Base-by-base conservation (phyloP, 1,140 invertebrate species). In the Antheraea pernyi region DNA sequence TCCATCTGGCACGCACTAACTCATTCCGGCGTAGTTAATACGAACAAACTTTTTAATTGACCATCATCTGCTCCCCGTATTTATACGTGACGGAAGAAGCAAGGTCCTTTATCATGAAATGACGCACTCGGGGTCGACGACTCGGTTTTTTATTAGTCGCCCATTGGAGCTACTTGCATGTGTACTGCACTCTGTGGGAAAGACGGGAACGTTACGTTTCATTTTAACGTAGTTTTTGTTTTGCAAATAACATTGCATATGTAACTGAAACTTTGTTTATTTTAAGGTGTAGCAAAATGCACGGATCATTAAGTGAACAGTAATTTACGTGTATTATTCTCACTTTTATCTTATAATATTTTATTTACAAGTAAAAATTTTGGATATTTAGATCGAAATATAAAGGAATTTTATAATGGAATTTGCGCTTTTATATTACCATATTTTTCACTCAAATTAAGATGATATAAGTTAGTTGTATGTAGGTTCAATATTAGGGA, bases 21-120 rank as follows among this genome's bases (percentile, higher is more conserved):
- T 70, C 73, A 78, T 85, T 84, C 83, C 80, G 85, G 86, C 83
- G 85, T 88, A 89, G 84, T 86, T 89, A 87, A 91, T 89, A 76
- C 79, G 83, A 74, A 82, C 76, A 86, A 91, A 89, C 86, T 91
- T 91, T 91, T 91, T 91, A 91, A 91, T 91, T 89, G 88, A 79
- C 83, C 86, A 82, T 91, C 89, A 91, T 91, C 85, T 90, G 89
- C 87, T 86, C 82, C 83, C 83, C 69, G 75, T 74, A 68, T 80
- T 66, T 81, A 79, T 84, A 89, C 86, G 88, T 79, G 81, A 78
- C 80, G 84, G 85, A 85, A 85, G 85, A 70, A 81, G 76, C 77
- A 72, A 79, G 79, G 77, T 68, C 80, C 78, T 79, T 83, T 88
- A 84, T 88, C 84, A 77, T 75, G 59, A 60, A 63, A 67, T 91